A percentile compares a stretch with the other conserved stretches of the same genome.
Evolutionary conservation across 2,113 vertebrate species (phyloP).

Genomic region (Lethenteron camtschaticum): DNA sequence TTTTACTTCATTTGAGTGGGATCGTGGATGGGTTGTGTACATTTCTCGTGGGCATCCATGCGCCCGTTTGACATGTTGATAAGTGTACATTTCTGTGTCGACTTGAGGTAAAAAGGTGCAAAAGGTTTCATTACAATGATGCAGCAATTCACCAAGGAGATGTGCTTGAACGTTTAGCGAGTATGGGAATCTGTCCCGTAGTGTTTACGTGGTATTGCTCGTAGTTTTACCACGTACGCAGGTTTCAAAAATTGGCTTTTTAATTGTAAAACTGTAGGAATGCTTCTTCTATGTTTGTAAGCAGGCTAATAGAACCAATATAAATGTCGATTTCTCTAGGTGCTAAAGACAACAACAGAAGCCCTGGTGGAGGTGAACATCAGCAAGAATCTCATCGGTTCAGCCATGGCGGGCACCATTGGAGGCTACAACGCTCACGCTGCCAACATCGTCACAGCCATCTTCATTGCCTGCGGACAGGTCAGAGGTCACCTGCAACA

Average conservation of each 20-base stretch:
- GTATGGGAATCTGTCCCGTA: neutral
- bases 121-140: too few species aligned
- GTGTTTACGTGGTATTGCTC: neutral
- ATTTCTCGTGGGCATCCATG: too few species aligned
- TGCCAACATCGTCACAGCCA: slow-evolving; percentile 76
- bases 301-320: too few species aligned
- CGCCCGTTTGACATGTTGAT: too few species aligned
- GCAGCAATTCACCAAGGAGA: too few species aligned
- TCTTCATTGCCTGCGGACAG: slow-evolving; percentile 97
- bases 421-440: slow-evolving; percentile 88
- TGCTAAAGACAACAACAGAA: slow-evolving; percentile 58
- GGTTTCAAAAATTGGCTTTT: neutral
- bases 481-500: slow-evolving; percentile 20
- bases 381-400: slow-evolving; percentile 81
- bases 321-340: slow-evolving; percentile 20
- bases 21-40: too few species aligned
- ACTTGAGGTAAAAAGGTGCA: too few species aligned
- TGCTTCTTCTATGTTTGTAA: neutral
- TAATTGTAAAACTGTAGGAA: neutral
- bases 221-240: neutral
- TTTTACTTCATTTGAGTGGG: too few species aligned
- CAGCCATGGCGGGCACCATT: slow-evolving; percentile 83
- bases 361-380: slow-evolving; percentile 66
- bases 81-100: too few species aligned
- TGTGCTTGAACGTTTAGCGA: too few species aligned